A percentile compares a stretch with the other conserved stretches of the same genome.
Conservation (phyloP, 2,888 invertebrate genomes). For the Mystacides longicornis region DNA sequence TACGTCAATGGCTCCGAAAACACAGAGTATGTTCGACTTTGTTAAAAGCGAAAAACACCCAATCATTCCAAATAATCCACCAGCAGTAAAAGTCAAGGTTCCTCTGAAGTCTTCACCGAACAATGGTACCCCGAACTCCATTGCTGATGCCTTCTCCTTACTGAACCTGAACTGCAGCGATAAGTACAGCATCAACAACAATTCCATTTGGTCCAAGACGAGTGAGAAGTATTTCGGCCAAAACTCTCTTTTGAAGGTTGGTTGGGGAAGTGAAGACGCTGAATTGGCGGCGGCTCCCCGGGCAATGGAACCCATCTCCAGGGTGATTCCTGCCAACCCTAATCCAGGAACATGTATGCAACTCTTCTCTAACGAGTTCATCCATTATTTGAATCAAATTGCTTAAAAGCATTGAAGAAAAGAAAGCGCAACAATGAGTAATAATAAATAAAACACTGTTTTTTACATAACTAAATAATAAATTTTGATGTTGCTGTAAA, state of each 20-base stretch:
- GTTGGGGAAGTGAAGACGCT: conserved; percentile 20
- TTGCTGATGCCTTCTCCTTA: conserved; percentile 38
- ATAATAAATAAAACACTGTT: background rate
- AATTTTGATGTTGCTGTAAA: background rate
- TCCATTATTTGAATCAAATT: conserved; percentile 55
- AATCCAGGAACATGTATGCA: conserved; percentile 46
- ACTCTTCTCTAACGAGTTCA: conserved; percentile 56
- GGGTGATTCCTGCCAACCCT: conserved; percentile 5
- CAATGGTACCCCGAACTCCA: conserved; percentile 32
- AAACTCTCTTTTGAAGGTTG: conserved; percentile 17
- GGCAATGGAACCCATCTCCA: conserved; percentile 31
- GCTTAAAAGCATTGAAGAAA: conserved; percentile 39
- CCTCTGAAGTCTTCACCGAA: conserved; percentile 32
- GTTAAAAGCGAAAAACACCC: conserved; percentile 22
- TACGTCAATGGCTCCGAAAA: conserved; percentile 41
- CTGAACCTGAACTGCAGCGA: conserved; percentile 20
- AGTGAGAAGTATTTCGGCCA: conserved; percentile 22
- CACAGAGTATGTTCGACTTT: conserved; percentile 29
- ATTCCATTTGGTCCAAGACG: conserved; percentile 24
- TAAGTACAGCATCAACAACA: conserved; percentile 27
- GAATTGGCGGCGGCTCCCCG: conserved; percentile 37
- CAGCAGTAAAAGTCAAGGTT: conserved; percentile 3
- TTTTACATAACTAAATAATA: background rate
- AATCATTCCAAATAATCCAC: conserved; percentile 13
- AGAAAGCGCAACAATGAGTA: background rate